Conservation (phyloP, 2,113 vertebrate species). For the Catagonus wagneri region DNA sequence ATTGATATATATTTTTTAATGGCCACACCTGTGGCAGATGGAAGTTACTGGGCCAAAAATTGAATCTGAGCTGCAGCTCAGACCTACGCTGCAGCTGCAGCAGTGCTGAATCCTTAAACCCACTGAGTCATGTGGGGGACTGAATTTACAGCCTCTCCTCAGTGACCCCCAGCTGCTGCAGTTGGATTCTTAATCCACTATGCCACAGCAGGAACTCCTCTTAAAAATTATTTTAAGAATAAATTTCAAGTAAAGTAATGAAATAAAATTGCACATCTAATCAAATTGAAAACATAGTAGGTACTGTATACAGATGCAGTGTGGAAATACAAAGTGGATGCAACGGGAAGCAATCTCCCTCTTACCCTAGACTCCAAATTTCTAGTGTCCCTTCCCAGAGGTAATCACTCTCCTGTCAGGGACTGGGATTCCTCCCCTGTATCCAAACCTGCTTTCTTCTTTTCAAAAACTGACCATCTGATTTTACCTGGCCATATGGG, state of each 20-base stretch:
- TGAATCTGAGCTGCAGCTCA: no score
- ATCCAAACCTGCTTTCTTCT: neutral
- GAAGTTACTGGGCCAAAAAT: no score
- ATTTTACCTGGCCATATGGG: neutral
- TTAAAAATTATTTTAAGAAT: neutral
- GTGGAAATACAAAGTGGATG: neutral
- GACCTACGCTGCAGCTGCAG: no score
- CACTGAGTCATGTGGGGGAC: no score
- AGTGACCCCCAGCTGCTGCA: no score
- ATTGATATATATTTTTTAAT: no score
- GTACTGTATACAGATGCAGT: neutral
- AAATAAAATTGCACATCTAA: neutral
- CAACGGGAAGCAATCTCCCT: neutral
- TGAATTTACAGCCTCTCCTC: no score
- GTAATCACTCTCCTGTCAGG: neutral
- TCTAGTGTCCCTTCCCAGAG: neutral
- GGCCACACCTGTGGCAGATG: no score
- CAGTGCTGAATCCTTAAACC: no score
- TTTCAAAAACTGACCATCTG: neutral
- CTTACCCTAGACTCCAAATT: neutral
- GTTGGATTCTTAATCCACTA: no score
- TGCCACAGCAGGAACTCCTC: no score
- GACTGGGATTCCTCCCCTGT: neutral
- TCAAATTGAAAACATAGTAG: neutral
- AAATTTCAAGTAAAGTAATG: neutral